Evolutionary conservation across 1,140 invertebrate species (phyloP).

Genomic region (Eufriesea mexicana): DNA sequence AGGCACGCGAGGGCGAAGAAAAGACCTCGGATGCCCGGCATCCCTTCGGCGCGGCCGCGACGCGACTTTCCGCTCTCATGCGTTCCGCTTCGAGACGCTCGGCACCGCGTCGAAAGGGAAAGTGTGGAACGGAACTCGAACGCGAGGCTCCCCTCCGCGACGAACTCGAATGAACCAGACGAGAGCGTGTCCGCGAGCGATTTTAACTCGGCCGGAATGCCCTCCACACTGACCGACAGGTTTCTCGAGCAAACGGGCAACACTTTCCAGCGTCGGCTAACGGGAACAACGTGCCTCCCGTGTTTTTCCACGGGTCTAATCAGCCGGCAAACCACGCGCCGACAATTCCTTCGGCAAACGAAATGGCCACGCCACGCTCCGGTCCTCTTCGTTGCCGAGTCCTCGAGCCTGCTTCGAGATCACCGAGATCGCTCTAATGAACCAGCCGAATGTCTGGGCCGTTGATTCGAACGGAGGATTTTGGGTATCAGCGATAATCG

Average conservation of each 20-base stretch:
- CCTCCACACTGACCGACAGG: not conserved
- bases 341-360: slow-evolving; percentile 55
- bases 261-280: slow-evolving; percentile 28
- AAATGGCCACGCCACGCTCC: not conserved
- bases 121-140: not conserved
- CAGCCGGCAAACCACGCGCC: not conserved
- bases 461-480: not conserved
- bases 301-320: slow-evolving; percentile 39
- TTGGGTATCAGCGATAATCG: not conserved
- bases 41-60: slow-evolving; percentile 1
- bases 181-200: not conserved
- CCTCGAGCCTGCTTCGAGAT: not conserved
- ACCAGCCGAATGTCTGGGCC: not conserved
- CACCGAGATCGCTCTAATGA: not conserved
- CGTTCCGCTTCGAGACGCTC: not conserved
- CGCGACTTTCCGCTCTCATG: not conserved
- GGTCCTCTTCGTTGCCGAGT: not conserved
- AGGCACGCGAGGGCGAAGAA: slow-evolving; percentile 41
- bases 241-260: not conserved
- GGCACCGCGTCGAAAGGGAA: not conserved
- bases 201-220: slow-evolving; percentile 20
- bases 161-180: too few species aligned
- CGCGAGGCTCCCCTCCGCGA: not conserved
- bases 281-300: slow-evolving; percentile 32
- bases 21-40: slow-evolving; percentile 41